A percentile compares a stretch with the other conserved stretches of the same genome.
Evolutionary conservation across 1,140 invertebrate species (phyloP).

Genomic region (Drosophila watanabei): DNA sequence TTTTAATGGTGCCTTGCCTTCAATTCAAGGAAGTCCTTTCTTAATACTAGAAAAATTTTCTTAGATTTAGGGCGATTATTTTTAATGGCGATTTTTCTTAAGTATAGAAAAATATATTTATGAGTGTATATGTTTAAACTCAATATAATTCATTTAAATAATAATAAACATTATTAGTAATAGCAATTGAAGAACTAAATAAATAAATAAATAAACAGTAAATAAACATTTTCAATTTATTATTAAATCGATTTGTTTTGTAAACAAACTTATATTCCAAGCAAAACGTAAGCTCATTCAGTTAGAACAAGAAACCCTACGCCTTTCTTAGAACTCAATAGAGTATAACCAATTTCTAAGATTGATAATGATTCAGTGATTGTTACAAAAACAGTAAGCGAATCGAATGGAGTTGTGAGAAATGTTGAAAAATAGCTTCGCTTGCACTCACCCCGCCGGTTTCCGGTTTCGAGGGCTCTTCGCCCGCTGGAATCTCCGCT

Average conservation of each 20-base stretch:
- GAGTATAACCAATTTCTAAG: neutral
- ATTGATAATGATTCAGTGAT: neutral
- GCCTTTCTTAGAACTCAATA: neutral
- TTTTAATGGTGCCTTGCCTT: no score
- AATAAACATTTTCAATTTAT: neutral
- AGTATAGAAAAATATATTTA: no score
- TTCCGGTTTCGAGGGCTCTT: conserved; percentile 23
- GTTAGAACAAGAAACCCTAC: neutral
- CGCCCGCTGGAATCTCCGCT: conserved; percentile 23
- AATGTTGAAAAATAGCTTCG: neutral
- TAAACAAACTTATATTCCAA: neutral
- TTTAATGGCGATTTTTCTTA: no score
- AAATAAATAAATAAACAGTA: neutral
- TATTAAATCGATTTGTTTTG: conserved; percentile 1
- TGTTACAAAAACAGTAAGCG: neutral
- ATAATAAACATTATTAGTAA: neutral
- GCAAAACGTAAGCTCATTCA: neutral
- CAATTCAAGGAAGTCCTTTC: no score
- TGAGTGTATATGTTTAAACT: no score
- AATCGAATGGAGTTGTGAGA: neutral
- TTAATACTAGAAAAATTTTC: no score
- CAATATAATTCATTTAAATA: neutral
- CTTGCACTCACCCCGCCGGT: conserved; percentile 23
- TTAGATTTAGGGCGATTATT: no score
- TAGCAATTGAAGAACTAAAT: neutral